These are phyloP conservation scores for Stenodema calcarata DNA, from an alignment of 2,888 invertebrate species.

Conservation along the genomic window DNA sequence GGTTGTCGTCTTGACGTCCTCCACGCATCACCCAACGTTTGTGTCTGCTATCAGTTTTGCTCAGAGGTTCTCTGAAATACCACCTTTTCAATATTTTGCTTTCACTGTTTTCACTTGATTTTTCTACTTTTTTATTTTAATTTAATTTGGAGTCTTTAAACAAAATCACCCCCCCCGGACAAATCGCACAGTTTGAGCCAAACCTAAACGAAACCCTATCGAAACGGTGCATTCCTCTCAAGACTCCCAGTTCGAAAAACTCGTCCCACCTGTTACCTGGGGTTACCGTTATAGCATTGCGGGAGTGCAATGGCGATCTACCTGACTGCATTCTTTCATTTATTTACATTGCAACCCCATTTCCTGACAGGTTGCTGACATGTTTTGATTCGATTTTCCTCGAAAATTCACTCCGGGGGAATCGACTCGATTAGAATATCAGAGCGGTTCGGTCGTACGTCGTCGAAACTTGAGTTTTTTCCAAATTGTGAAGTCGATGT, in stretches of 20 bases:
- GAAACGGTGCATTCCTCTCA: too few species aligned
- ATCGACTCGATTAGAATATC: not conserved
- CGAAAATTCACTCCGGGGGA: not conserved
- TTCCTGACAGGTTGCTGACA: not conserved
- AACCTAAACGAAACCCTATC: too few species aligned
- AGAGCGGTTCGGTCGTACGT: not conserved
- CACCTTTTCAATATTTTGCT: too few species aligned
- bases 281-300: conserved; percentile 26
- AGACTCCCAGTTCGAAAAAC: not conserved
- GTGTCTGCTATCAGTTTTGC: not conserved
- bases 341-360: conserved; percentile 30
- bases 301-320: conserved; percentile 24
- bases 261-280: not conserved
- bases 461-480: not conserved
- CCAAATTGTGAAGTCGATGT: not conserved
- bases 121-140: too few species aligned
- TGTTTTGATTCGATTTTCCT: not conserved
- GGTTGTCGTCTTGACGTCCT: too few species aligned
- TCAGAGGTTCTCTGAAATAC: too few species aligned
- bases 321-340: conserved; percentile 27
- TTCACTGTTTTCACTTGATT: too few species aligned
- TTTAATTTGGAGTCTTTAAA: too few species aligned
- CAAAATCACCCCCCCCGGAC: too few species aligned
- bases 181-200: too few species aligned
- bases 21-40: not conserved